A percentile compares a stretch with the other conserved stretches of the same genome.
Conservation (phyloP, 2,797 vertebrate species). For the Hafferia zeledoni region DNA sequence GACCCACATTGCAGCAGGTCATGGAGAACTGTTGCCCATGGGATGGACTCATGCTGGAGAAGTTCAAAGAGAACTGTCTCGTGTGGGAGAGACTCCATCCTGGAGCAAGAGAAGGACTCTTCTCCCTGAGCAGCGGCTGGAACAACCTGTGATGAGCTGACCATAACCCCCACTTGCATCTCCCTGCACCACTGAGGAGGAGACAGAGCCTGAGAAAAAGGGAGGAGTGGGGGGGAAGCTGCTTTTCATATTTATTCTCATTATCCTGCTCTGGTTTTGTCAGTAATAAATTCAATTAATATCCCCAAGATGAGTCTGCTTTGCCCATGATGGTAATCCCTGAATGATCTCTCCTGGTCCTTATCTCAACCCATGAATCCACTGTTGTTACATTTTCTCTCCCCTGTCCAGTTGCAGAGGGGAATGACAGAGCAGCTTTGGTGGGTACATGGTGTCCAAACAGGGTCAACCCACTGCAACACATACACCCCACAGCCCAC, state of each 20-base stretch:
- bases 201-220: not conserved
- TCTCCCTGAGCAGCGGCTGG: not conserved
- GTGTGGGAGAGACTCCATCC: not conserved
- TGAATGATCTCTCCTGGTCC: not conserved
- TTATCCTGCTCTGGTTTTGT: not conserved
- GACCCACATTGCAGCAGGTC: rapidly evolving
- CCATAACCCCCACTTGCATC: too few species aligned
- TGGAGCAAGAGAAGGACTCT: not conserved
- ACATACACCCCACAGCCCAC: not conserved
- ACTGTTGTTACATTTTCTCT: too few species aligned
- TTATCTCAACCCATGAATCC: not conserved
- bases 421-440: not conserved
- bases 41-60: not conserved
- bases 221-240: not conserved
- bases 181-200: not conserved
- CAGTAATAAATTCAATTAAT: not conserved
- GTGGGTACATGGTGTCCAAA: not conserved
- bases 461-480: not conserved
- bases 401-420: not conserved
- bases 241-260: not conserved
- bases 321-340: not conserved
- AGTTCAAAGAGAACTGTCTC: not conserved
- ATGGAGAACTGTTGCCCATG: not conserved
- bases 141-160: not conserved
- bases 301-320: not conserved